Base-by-base conservation (phyloP, 2,888 invertebrate species). In the Microplitis deprimator region DNA sequence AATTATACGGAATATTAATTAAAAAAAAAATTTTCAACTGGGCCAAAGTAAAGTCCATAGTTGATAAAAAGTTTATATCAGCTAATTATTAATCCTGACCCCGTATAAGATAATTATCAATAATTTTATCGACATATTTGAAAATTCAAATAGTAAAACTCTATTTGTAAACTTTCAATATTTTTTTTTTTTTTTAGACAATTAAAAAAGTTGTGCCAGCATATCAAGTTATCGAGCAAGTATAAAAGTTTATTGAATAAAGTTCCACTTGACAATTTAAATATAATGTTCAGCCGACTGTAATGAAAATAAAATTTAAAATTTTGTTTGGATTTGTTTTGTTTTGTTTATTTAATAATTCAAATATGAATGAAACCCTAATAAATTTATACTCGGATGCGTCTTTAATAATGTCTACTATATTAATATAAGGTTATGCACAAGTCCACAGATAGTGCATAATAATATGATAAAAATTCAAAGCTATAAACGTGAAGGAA, bases 91-190 rank as follows among this genome's bases (percentile, higher is more conserved):
- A 50, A 13, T 13, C 50, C 13, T 13, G 50, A 50, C 8, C 50
- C 8, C 1, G 64, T 64, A 10, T 20, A 17, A 17, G 29, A 67
- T 67, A 67, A 67, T 5, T 67, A 67, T 67, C n/a, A 67, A 67
- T 39, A 13, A n/a, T 39, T 17, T 20, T 13, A 50, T 50, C 50
- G 50, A 50, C 50, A 50, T 50, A 5, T 50, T 50, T 50, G 1
- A 13, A 50, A 50, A 50, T 50, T 50, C 6, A 50, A 50, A 50
- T 50, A 50, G 6, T 13, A 13, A 50, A 50, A 13, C 8, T 64
- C n/a, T 17, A 64, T 20, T n/a, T 61, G 61, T 16, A 13, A 68
- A 68, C 40, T 16, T 68, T n/a, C 1, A 68, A 16, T 40, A 67
- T 68, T 41, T 40, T 10, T 41, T 17, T 16, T 68, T 41, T 17